Evolutionary conservation across 2,113 vertebrate genomes (phyloP).

Genomic region (Xyrauchen texanus): DNA sequence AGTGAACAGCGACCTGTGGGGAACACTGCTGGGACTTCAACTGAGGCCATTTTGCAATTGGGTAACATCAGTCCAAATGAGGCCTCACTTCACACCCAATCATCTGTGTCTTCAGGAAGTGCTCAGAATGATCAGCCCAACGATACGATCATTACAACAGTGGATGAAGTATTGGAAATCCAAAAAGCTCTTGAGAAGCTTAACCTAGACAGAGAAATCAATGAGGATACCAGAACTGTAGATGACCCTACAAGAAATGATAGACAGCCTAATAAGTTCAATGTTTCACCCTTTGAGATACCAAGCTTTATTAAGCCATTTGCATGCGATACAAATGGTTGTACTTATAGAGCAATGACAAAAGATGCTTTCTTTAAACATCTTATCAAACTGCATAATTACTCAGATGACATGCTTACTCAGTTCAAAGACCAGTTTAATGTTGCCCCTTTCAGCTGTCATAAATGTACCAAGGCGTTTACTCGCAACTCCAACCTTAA

Average conservation of each 20-base stretch:
- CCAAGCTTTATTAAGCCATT: conserved; percentile 80
- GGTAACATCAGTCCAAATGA: not conserved
- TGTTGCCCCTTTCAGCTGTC: conserved; percentile 90
- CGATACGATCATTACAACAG: conserved; percentile 71
- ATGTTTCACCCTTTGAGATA: conserved; percentile 43
- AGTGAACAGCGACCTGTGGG: conserved; percentile 35
- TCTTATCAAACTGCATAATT: conserved; percentile 88
- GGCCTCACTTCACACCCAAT: not conserved
- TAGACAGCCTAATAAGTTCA: conserved; percentile 52
- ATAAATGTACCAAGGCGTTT: conserved; percentile 89
- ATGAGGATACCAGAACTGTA: conserved; percentile 48
- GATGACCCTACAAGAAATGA: not conserved
- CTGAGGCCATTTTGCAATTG: not conserved
- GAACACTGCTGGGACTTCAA: conserved; percentile 41
- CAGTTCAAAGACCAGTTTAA: conserved; percentile 86
- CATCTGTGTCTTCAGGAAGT: conserved; percentile 29
- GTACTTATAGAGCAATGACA: conserved; percentile 87
- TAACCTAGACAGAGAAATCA: conserved; percentile 75
- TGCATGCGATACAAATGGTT: conserved; percentile 82
- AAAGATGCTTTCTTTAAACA: conserved; percentile 91
- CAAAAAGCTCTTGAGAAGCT: conserved; percentile 84
- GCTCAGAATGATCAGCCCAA: conserved; percentile 56
- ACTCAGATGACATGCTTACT: conserved; percentile 86
- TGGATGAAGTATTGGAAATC: conserved; percentile 80
- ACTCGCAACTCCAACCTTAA: conserved; percentile 96